A percentile compares a stretch with the other conserved stretches of the same genome.
Evolutionary conservation across 2,113 vertebrate genomes (phyloP).

Genomic region (Trogon melanurus): DNA sequence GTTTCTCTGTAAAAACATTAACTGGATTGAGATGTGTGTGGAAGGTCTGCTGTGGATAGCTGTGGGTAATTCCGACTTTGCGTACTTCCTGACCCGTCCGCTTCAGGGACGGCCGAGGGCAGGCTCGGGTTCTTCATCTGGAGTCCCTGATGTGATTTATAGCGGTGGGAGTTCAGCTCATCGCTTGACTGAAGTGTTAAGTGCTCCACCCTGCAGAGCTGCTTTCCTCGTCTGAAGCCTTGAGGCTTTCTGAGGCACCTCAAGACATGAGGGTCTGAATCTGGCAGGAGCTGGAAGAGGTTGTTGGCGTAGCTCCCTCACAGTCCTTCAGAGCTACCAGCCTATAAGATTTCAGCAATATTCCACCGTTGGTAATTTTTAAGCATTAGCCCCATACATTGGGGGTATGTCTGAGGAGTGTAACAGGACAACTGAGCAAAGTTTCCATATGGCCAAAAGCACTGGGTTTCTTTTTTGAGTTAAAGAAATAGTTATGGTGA

Average conservation of each 20-base stretch:
- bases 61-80: rapidly evolving
- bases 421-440: neutral
- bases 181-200: neutral
- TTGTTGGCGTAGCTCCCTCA: neutral
- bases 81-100: neutral
- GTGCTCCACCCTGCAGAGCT: neutral
- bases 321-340: neutral
- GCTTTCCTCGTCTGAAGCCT: neutral
- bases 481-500: neutral
- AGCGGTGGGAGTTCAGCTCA: neutral
- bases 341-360: neutral
- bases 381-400: neutral
- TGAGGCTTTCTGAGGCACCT: neutral
- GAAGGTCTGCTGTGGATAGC: neutral
- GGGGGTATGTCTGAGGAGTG: neutral
- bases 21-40: neutral
- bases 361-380: neutral
- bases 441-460: neutral
- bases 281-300: neutral
- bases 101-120: neutral
- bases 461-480: neutral
- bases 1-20: neutral
- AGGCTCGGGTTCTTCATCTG: neutral
- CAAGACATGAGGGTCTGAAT: neutral
- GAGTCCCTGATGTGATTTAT: neutral